Conservation (phyloP, 2,113 vertebrate species). For the Percopsis transmontana region DNA sequence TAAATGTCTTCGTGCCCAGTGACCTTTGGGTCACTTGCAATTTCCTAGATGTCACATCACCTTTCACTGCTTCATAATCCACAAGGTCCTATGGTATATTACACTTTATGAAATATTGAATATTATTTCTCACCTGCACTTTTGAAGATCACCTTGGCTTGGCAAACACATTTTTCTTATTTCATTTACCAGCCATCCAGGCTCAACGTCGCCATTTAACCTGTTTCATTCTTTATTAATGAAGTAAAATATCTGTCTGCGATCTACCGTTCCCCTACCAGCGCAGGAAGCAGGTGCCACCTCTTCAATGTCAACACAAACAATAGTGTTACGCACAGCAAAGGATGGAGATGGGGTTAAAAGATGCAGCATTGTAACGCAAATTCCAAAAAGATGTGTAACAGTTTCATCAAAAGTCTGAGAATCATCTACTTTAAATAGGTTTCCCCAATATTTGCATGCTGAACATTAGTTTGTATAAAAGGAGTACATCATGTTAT, state of each 20-base stretch:
- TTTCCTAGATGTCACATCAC: slow-evolving; percentile 43
- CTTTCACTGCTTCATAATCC: slow-evolving; percentile 44
- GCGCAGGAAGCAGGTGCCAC: background rate
- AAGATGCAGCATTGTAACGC: too few relatives aligned
- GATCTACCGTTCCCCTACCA: background rate
- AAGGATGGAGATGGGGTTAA: too few relatives aligned
- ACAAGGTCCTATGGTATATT: slow-evolving; percentile 19
- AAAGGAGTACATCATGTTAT: too few relatives aligned
- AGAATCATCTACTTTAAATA: too few relatives aligned
- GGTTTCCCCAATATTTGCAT: too few relatives aligned
- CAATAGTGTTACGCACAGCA: background rate
- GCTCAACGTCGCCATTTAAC: background rate
- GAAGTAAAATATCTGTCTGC: background rate
- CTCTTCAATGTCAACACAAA: background rate
- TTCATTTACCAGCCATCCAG: background rate
- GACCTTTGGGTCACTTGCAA: slow-evolving; percentile 55
- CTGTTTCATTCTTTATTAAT: background rate
- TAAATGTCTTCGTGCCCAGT: slow-evolving; percentile 46
- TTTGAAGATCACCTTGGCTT: background rate
- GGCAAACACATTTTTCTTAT: background rate
- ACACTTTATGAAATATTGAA: slow-evolving; percentile 28
- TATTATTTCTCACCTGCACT: background rate
- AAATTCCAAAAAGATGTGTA: too few relatives aligned
- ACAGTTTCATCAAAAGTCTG: too few relatives aligned
- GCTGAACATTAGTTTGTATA: too few relatives aligned